phyloP scores from a whole-genome alignment of 2,797 vertebrate genomes.

The Acipenser transmontanus region DNA sequence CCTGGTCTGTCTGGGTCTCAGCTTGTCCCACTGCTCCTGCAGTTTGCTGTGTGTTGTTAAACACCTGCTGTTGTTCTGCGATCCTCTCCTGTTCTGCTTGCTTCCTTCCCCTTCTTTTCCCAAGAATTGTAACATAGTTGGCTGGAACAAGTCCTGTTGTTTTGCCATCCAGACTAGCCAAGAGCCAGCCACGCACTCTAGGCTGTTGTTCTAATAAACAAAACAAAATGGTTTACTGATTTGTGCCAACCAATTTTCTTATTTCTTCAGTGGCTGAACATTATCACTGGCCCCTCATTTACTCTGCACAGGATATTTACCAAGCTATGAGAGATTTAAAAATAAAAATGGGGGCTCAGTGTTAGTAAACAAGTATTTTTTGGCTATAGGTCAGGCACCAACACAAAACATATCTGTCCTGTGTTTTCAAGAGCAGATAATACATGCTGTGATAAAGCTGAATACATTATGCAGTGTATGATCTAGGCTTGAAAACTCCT shows the following conservation, averaged over 20 bases:
- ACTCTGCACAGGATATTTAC: too few species aligned
- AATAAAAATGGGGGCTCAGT: too few species aligned
- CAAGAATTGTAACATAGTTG: conserved; percentile 89
- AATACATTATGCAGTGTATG: background rate
- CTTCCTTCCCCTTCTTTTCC: conserved; percentile 82
- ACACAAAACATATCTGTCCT: too few species aligned
- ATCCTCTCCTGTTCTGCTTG: conserved; percentile 60
- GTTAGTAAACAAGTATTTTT: too few species aligned
- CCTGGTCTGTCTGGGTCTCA: conserved; percentile 50
- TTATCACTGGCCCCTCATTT: too few species aligned
- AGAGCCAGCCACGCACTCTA: conserved; percentile 88
- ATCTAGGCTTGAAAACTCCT: conserved; percentile 5
- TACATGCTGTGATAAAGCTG: too few species aligned
- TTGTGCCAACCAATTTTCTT: too few species aligned
- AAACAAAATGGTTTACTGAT: conserved; percentile 4
- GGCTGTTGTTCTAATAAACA: conserved; percentile 79
- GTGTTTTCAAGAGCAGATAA: too few species aligned
- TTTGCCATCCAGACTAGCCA: conserved; percentile 85
- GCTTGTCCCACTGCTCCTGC: conserved; percentile 33
- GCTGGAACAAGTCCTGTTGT: conserved; percentile 84
- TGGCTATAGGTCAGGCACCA: too few species aligned
- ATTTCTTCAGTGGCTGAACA: too few species aligned
- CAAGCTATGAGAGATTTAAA: too few species aligned
- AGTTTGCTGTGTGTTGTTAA: conserved; percentile 32
- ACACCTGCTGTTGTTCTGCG: conserved; percentile 46